phyloP scores from a whole-genome alignment of 35 echinoderm and acorn worm species.

The Patiria miniata region DNA sequence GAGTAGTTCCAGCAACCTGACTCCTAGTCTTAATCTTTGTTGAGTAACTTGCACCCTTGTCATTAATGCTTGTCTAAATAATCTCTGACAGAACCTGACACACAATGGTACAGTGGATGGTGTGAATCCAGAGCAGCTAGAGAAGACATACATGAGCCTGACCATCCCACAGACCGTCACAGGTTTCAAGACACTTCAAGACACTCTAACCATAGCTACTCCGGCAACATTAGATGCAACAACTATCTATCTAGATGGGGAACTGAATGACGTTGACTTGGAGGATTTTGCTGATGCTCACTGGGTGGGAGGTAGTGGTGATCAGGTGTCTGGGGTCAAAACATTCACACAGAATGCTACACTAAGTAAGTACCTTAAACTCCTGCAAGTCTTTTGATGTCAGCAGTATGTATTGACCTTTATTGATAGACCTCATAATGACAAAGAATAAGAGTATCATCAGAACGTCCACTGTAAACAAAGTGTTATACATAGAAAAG shows the following conservation, averaged over 20 bases:
- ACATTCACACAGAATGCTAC: conserved; percentile 67
- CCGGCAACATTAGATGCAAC: conserved; percentile 29
- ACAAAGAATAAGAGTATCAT: neutral
- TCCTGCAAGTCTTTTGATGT: neutral
- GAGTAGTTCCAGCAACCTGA: too few relatives aligned
- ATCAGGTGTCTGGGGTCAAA: conserved; percentile 52
- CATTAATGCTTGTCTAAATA: neutral
- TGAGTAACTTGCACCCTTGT: neutral
- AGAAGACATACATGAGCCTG: conserved; percentile 58
- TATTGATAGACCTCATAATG: neutral
- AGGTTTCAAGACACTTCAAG: conserved; percentile 32
- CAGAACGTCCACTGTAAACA: neutral
- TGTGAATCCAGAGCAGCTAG: conserved; percentile 36
- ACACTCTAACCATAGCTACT: conserved; percentile 31
- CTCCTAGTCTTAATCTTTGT: too few relatives aligned
- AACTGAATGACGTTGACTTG: conserved; percentile 40
- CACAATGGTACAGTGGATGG: conserved; percentile 64
- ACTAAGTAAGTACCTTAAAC: conserved; percentile 49
- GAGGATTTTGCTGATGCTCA: conserved; percentile 22
- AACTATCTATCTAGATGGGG: conserved; percentile 42
- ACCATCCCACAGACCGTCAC: conserved; percentile 41
- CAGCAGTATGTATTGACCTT: neutral
- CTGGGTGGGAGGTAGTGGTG: conserved; percentile 34
- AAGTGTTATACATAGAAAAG: too few relatives aligned
- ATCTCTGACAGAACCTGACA: neutral